Percentiles rank a stretch among this genome's conserved stretches.
Evolutionary conservation across 2,113 vertebrate genomes (phyloP).

Genomic region (Nothobranchius kuhntae): DNA sequence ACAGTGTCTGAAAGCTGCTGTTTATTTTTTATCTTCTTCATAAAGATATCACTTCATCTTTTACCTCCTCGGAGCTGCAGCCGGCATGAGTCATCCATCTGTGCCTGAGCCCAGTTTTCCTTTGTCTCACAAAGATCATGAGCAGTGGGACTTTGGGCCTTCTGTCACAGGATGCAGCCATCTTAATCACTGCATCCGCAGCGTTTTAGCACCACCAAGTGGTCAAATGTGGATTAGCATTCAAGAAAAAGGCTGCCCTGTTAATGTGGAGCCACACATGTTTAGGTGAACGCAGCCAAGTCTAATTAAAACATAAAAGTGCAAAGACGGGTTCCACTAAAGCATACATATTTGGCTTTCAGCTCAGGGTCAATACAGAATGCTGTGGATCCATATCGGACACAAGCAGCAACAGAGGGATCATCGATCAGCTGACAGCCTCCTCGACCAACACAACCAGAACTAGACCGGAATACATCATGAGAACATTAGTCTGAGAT

Average conservation of each 20-base stretch:
- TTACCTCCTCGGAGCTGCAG: slow-evolving; percentile 32
- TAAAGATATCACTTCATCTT: slow-evolving; percentile 14
- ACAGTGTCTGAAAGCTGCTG: background rate
- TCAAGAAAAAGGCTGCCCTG: no score
- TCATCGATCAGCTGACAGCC: slow-evolving; percentile 51
- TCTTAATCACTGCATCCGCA: background rate
- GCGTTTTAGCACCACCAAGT: slow-evolving; percentile 58
- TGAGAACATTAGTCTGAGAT: slow-evolving; percentile 54
- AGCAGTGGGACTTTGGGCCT: slow-evolving; percentile 60
- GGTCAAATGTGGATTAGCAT: background rate
- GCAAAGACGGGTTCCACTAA: background rate
- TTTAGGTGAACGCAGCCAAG: background rate
- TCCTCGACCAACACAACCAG: slow-evolving; percentile 25
- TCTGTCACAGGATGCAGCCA: slow-evolving; percentile 28
- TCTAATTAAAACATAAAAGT: background rate
- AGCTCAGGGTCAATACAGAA: slow-evolving; percentile 45
- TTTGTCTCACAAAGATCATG: slow-evolving; percentile 63
- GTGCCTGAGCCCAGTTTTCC: slow-evolving; percentile 51
- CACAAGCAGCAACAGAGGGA: slow-evolving; percentile 51
- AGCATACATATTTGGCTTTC: slow-evolving; percentile 4
- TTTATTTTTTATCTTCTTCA: background rate
- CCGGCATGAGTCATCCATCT: slow-evolving; percentile 63
- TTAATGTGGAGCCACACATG: background rate
- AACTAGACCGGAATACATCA: slow-evolving; percentile 48
- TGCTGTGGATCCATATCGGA: slow-evolving; percentile 46